phyloP scores from a whole-genome alignment of 2,888 invertebrate species.

The Corbicula japonica region DNA sequence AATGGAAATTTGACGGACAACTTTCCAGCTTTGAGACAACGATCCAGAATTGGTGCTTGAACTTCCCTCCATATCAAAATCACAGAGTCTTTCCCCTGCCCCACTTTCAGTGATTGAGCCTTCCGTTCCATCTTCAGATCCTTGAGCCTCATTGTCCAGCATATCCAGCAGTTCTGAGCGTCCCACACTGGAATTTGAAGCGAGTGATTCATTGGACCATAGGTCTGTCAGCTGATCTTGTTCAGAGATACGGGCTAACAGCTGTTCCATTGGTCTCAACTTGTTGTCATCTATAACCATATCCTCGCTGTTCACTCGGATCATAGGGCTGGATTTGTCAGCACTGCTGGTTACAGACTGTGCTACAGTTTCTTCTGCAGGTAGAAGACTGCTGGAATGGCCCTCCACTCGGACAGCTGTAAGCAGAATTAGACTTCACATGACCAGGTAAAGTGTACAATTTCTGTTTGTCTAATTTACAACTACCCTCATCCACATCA shows the following conservation, averaged over 20 bases:
- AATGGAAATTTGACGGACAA: constrained; percentile 31
- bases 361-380: too few species aligned
- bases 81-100: constrained; percentile 67
- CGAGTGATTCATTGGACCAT: constrained; percentile 74
- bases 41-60: constrained; percentile 23
- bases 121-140: constrained; percentile 33
- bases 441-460: too few species aligned
- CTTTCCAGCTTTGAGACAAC: constrained; percentile 42
- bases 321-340: neutral
- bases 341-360: too few species aligned
- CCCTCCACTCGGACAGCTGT: constrained; percentile 61
- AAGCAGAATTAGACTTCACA: too few species aligned
- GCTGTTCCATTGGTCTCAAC: constrained; percentile 15
- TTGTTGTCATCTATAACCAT: neutral
- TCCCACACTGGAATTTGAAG: constrained; percentile 65
- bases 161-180: constrained; percentile 54
- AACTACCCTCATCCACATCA: too few species aligned
- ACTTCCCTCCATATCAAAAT: constrained; percentile 56
- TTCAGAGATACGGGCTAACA: constrained; percentile 16
- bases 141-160: constrained; percentile 40
- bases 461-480: too few species aligned
- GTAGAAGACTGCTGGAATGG: too few species aligned
- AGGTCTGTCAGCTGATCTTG: constrained; percentile 41
- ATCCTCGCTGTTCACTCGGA: neutral
- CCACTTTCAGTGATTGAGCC: constrained; percentile 59